Base-by-base conservation (phyloP, 2,113 vertebrate genomes). In the Manacus vitellinus region DNA sequence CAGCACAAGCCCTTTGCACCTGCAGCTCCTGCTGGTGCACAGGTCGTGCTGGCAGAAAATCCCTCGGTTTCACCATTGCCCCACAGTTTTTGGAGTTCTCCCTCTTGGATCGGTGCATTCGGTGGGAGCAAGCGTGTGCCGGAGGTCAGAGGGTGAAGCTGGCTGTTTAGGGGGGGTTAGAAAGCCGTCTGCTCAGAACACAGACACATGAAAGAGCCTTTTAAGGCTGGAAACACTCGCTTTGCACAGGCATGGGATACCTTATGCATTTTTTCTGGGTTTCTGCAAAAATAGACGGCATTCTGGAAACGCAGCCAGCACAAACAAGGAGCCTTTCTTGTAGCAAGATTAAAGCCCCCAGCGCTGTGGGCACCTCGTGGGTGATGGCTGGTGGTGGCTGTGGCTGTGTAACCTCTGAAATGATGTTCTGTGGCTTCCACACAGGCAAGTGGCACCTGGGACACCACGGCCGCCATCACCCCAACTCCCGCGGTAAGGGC, bases 391-490 rank as follows among this genome's bases (percentile, higher is more conserved):
- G 31, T 4, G 24, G 41, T 1, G 24, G 18, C 35, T 8, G 30
- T 37, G 14, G 37, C 62, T 61, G 24, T 15, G 5, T 47, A 43
- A 73, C 58, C 88, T 68, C 94, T 97, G 72, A 95, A 28, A 63
- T 19, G 30, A 62, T 39, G 51, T 85, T 92, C 83, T 96, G 39
- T 97, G 72, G 2, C 77, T 97, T 97, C 71, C 70, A 23, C 18
- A 1, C 96, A 99, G 99, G 99, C 85, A 99, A 99, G 95, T 99
- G 99, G 99, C 99, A 99, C 94, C 98, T 99, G 33, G 99, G 99
- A 41, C 99, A 99, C 96, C 98, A 98, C 2, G 98, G 98, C 54
- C 96, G 8, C 15, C 98, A 99, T 76, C 97, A 98, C 84, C 99
- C 99, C 76, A 98, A 65, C 70, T 98, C 98, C 84, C 99, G 99